A percentile compares a stretch with the other conserved stretches of the same genome.
Conservation (phyloP, 2,797 vertebrate genomes). For the Tarsius wallacei region DNA sequence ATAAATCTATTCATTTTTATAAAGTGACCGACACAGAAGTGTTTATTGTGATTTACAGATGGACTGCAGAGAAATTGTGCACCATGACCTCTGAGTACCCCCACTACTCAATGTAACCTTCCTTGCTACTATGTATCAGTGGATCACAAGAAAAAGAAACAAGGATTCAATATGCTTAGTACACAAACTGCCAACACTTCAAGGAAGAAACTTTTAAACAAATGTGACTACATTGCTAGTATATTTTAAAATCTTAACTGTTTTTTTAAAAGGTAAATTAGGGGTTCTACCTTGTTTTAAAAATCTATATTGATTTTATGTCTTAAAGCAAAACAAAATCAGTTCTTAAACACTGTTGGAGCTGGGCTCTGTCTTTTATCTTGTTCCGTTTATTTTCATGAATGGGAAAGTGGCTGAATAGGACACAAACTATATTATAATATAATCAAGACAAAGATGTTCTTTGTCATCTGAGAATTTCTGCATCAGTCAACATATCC, state of each 20-base stretch:
- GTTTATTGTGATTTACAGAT: conserved; percentile 63
- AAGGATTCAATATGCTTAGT: background rate
- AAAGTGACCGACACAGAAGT: conserved; percentile 49
- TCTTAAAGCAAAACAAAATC: conserved; percentile 78
- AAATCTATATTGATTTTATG: conserved; percentile 72
- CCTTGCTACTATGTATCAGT: conserved; percentile 33
- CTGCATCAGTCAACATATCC: background rate
- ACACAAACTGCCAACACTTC: conserved; percentile 67
- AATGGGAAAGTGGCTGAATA: background rate
- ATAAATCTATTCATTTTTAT: conserved; percentile 75
- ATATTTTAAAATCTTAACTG: conserved; percentile 76
- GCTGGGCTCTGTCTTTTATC: conserved; percentile 35
- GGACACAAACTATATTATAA: background rate
- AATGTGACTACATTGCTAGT: conserved; percentile 72
- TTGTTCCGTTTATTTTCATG: conserved; percentile 31
- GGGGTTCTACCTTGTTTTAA: conserved; percentile 61
- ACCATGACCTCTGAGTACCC: background rate
- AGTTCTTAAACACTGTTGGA: conserved; percentile 18
- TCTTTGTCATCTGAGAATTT: background rate
- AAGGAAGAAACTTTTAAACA: conserved; percentile 67
- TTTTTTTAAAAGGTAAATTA: conserved; percentile 79
- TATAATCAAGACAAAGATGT: background rate
- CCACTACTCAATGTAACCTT: conserved; percentile 66
- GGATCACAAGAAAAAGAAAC: conserved; percentile 52
- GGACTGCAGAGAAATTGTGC: background rate